Evolutionary conservation across 2,113 vertebrate species (phyloP), one percentile per base, ranked within the genome.

Genomic region (Pseudorasbora parva): DNA sequence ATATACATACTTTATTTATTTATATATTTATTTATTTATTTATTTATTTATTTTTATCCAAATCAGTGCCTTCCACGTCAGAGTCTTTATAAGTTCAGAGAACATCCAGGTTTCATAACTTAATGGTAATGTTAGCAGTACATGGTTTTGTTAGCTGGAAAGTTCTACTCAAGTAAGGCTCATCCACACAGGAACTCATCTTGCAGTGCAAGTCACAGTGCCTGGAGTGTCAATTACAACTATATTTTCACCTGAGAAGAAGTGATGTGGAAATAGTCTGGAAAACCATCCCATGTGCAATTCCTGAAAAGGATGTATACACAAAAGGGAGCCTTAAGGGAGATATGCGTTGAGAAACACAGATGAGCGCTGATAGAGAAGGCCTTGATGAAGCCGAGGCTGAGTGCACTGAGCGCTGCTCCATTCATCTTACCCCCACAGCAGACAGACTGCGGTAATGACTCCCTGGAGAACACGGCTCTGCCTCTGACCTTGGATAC

Each of bases 371-470:
- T 45, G 76, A 78, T 78, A 56, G 49, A 76, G 49, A 76, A 56
- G 76, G 56, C 33, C 51, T 15, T 77, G 74, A 77, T 45, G 41
- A 72, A 72, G 69, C 21, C 4, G 41, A 47, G 11, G 54, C 2
- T 37, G 74, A 76, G 27, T 57, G 43, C 54, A 59, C 54, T 1
- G 54, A 45, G 68, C n/a, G 0, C 21, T 37, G 73, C 27, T 75
- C 30, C 49, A 75, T 75, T 75, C 73, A 75, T 75, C 73, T 75
- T 75, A 25, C 27, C 49, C 14, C 47, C 19, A 56, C 47, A 75
- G 72, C 72, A 75, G 72, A 75, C 72, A 54, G 49, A 6, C 49
- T 75, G 49, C 73, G 23, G 74, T 77, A 57, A 59, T 77, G 33
- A 75, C 73, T 75, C 73, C 19, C 73, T 14, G 19, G 74, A 43